A percentile compares a stretch with the other conserved stretches of the same genome.
Evolutionary conservation across 92 coral and sea anemone genomes (phyloP).

Genomic region (Parazoanthus atlanticus): DNA sequence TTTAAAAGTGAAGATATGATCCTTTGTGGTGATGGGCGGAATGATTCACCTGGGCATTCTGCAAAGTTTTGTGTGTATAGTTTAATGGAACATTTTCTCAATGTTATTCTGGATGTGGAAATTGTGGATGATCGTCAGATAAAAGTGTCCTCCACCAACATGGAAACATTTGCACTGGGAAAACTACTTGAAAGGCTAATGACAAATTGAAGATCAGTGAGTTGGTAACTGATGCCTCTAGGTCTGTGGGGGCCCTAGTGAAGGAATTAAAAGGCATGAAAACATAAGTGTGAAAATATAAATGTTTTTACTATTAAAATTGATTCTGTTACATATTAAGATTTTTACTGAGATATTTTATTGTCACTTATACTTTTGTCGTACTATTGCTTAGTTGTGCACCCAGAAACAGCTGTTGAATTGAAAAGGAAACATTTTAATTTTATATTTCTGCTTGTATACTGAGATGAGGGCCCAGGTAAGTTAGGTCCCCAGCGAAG

Average conservation of each 20-base stretch:
- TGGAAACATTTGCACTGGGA: slow-evolving; percentile 58
- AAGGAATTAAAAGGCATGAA: slow-evolving; percentile 55
- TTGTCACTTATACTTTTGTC: no score
- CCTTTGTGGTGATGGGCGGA: slow-evolving; percentile 54
- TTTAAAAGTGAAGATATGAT: slow-evolving; percentile 19
- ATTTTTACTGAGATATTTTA: no score
- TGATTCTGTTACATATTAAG: no score
- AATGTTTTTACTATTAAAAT: no score
- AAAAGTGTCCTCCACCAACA: slow-evolving; percentile 51
- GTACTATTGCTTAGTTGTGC: no score
- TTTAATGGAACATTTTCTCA: slow-evolving; percentile 53
- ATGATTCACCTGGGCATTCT: slow-evolving; percentile 55
- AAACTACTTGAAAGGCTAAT: slow-evolving; percentile 49
- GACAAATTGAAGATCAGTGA: slow-evolving; percentile 46
- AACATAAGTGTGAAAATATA: background rate
- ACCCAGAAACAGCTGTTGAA: no score
- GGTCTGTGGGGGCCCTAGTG: slow-evolving; percentile 51
- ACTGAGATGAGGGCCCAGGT: no score
- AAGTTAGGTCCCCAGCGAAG: no score
- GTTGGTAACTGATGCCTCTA: slow-evolving; percentile 60
- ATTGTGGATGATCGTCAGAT: slow-evolving; percentile 57
- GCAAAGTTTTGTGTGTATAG: slow-evolving; percentile 67
- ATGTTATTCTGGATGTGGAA: slow-evolving; percentile 55
- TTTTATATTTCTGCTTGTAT: no score
- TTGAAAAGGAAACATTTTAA: no score